Evolutionary conservation across 2,113 vertebrate species (phyloP).

Genomic region (Trematomus loennbergii): DNA sequence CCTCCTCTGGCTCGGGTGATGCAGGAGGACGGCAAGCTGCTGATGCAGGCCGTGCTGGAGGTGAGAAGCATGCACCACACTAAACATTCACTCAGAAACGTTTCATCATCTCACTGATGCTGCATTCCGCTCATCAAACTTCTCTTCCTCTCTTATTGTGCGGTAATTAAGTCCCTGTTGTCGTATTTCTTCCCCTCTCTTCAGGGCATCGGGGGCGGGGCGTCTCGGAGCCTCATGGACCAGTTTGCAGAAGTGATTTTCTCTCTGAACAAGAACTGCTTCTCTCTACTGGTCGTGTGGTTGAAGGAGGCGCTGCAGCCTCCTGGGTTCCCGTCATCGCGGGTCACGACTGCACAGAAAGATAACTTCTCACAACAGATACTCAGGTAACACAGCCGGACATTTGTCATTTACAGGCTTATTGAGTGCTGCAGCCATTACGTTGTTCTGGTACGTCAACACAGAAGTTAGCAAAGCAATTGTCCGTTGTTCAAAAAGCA

Average conservation of each 20-base stretch:
- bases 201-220: slow-evolving; percentile 95
- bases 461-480: no score
- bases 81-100: neutral
- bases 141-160: slow-evolving; percentile 8
- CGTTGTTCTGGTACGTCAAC: no score
- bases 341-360: slow-evolving; percentile 93
- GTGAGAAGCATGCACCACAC: slow-evolving; percentile 77
- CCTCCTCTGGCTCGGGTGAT: slow-evolving; percentile 91
- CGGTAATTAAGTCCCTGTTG: slow-evolving; percentile 24
- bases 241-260: slow-evolving; percentile 97
- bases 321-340: slow-evolving; percentile 92
- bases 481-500: neutral
- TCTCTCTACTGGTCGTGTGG: slow-evolving; percentile 92
- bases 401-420: neutral
- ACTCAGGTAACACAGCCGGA: slow-evolving; percentile 86
- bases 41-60: slow-evolving; percentile 94
- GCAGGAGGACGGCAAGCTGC: slow-evolving; percentile 92
- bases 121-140: slow-evolving; percentile 6
- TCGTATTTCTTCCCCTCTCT: neutral
- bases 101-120: slow-evolving; percentile 1
- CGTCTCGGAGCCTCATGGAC: slow-evolving; percentile 97
- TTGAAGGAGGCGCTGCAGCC: slow-evolving; percentile 95
- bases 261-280: slow-evolving; percentile 97
- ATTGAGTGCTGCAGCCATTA: neutral
- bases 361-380: slow-evolving; percentile 97